Evolutionary conservation across 2,888 invertebrate species (phyloP), one percentile per base, ranked within the genome.

Genomic region (Heliconius hortense): DNA sequence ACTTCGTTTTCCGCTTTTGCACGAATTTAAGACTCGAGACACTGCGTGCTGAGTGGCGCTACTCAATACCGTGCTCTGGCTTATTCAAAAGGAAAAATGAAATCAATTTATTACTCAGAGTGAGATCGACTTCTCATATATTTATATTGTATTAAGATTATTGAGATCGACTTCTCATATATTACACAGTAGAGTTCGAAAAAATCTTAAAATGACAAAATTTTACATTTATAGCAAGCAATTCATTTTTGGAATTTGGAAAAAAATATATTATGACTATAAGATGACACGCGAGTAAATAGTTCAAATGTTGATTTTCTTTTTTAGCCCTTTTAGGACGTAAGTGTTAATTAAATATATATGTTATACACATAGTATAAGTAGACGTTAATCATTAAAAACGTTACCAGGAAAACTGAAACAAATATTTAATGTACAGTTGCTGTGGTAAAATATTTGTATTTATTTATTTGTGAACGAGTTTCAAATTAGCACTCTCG

Each of bases 381-480:
- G 31, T 56, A 56, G 31, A 31, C 56, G 69, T 31, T 69, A 31
- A 56, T 53, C 5, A 11, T n/a, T 53, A n/a, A 28, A 68, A 53
- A 69, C 53, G 48, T 69, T 69, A 69, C 31, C 18, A n/a, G 28
- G 53, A n/a, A 56, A 56, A 31, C 13, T 53, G n/a, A n/a, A 31
- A 69, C 53, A 28, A 69, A 69, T 69, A 69, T 69, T 69, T 53
- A 69, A 31, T 35, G n/a, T n/a, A 53, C 21, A 28, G 0, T 28
- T 53, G 68, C n/a, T 18, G 24, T 68, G 48, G 3, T 18, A 11
- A 8, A 48, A 53, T 68, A 68, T 53, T 53, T 48, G n/a, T 53
- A 31, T 28, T 68, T 28, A 28, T 31, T 28, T 53, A 21, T 68
- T 13, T 53, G 28, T 13, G 28, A 53, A 53, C 48, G 48, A 53